Percentiles rank a stretch among this genome's conserved stretches.
Evolutionary conservation across 2,113 vertebrate genomes (phyloP).

Genomic region (Barbus barbus): DNA sequence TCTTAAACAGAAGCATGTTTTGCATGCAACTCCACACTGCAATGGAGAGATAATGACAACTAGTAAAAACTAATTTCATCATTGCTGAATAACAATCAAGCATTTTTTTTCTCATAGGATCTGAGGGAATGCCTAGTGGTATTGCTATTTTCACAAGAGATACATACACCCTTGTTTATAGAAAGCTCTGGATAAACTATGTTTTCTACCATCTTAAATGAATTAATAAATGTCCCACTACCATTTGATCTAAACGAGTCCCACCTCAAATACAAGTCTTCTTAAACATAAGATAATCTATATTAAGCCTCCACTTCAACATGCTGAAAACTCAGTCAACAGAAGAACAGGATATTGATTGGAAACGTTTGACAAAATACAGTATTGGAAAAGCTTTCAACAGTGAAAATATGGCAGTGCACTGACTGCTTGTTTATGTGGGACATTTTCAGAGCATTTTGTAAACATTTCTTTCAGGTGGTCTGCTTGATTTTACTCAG

Average conservation of each 20-base stretch:
- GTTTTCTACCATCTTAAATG: background rate
- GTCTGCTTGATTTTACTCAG: background rate
- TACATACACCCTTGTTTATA: background rate
- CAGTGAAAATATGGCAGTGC: background rate
- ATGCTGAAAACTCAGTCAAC: background rate
- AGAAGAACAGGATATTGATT: too few relatives aligned
- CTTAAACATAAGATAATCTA: background rate
- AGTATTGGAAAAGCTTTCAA: background rate
- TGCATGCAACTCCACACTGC: background rate
- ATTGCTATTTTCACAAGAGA: constrained; percentile 22
- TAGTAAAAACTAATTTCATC: constrained; percentile 22
- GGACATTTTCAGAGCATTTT: background rate
- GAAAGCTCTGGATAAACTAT: background rate
- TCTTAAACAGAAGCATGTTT: background rate
- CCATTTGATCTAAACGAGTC: too few relatives aligned
- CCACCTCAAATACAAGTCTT: background rate
- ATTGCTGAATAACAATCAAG: constrained; percentile 2
- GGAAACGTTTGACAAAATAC: background rate
- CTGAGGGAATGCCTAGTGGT: background rate
- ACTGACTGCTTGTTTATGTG: background rate
- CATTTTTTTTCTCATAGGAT: constrained; percentile 22
- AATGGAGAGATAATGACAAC: background rate
- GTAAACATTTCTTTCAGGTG: background rate
- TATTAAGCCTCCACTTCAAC: background rate
- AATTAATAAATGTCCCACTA: too few relatives aligned